These are phyloP conservation scores for Pantala flavescens DNA, from an alignment of 1,140 invertebrate species.

Conservation along the genomic window DNA sequence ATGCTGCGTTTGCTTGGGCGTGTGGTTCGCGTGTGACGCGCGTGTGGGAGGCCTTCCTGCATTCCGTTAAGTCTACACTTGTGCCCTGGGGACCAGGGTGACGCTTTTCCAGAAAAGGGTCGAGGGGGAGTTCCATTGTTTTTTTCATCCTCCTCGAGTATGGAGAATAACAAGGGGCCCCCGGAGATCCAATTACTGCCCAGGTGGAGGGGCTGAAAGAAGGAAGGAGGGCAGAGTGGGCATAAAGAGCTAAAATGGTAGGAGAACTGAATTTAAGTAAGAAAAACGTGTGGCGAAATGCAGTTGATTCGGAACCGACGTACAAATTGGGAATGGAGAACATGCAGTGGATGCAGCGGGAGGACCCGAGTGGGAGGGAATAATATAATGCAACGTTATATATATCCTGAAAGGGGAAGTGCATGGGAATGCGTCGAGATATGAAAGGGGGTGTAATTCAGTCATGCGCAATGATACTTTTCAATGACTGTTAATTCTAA, in stretches of 20 bases:
- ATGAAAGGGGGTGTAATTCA: too few species aligned
- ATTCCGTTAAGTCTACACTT: slow-evolving; percentile 6
- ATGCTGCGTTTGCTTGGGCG: background rate
- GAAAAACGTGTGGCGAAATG: background rate
- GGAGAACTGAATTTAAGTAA: background rate
- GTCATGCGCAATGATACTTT: too few species aligned
- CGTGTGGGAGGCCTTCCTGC: background rate
- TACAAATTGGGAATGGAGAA: too few species aligned
- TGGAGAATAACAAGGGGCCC: slow-evolving; percentile 2
- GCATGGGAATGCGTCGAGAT: too few species aligned
- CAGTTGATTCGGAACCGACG: background rate
- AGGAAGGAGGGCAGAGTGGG: background rate
- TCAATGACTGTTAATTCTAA: too few species aligned
- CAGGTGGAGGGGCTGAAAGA: background rate
- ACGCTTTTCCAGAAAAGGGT: background rate
- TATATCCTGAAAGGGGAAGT: too few species aligned
- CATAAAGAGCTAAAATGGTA: background rate
- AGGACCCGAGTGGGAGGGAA: too few species aligned
- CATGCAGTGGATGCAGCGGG: too few species aligned
- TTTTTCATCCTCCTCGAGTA: slow-evolving; percentile 5
- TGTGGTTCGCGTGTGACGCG: background rate
- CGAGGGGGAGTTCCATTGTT: background rate
- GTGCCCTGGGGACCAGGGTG: background rate
- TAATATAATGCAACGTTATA: too few species aligned
- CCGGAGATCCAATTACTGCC: slow-evolving; percentile 2